Base-by-base conservation (phyloP, 2,888 invertebrate genomes). In the Hirtodrosophila histrioides region DNA sequence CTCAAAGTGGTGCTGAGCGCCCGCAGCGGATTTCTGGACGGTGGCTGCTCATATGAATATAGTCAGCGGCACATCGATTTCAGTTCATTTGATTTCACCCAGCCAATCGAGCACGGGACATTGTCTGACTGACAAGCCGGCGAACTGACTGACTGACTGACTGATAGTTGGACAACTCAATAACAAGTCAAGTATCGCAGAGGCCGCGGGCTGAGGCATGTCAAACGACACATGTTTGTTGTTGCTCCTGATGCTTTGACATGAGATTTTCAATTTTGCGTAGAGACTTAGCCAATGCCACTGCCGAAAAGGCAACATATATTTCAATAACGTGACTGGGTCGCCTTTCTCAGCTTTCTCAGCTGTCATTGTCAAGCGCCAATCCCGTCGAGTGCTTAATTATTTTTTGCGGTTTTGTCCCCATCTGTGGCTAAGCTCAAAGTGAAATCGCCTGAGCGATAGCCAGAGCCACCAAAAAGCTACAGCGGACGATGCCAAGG, bases 61-160 rank as follows among this genome's bases (percentile, higher is more conserved):
- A 88, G 82, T 78, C 76, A 73, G 65, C 79, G 67, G 85, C 82
- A 78, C 87, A 88, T 84, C 88, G 85, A 88, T 84, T 86, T 86
- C 88, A 86, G 85, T 84, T 88, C 88, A 84, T 88, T 84, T 84
- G 69, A 84, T 86, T 78, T 73, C 67, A 69, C 58, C 82, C 79
- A 87, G 61, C 61, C 51, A 86, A 57, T 50, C 54, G 50, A 61
- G 41, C 35, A 44, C 33, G 27, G 27, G 31, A 35, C 58, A 46
- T 29, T 63, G 60, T 39, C 44, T 46, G 55, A 43, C 43, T 43
- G 64, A 37, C 44, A 66, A 17, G 17, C 17, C 17, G 17, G 2
- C 41, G 57, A 24, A 49, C 41, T 10, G 17, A 66, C 48, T 63
- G 61, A 56, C 40, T 46, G 65, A 68, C 57, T 53, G 57, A 83